These are phyloP conservation scores for Hemibagrus wyckioides DNA, from an alignment of 2,113 vertebrate genomes.

Conservation along the genomic window DNA sequence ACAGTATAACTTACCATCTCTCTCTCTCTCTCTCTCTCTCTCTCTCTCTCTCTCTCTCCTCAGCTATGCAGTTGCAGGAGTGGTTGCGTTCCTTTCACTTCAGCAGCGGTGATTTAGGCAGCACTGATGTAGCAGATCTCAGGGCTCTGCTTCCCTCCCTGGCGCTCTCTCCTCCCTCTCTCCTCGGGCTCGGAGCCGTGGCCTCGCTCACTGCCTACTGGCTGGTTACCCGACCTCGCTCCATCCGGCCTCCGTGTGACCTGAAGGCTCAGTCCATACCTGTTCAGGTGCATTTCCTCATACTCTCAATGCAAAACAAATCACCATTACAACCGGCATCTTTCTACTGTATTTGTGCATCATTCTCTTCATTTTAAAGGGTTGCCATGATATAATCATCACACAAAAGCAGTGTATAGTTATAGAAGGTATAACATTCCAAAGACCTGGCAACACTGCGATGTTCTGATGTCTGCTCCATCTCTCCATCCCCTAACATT, in stretches of 20 bases:
- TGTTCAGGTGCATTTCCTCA: conserved; percentile 63
- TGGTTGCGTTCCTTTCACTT: conserved; percentile 70
- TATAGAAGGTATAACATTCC: no score
- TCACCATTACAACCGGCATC: neutral
- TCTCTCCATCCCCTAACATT: no score
- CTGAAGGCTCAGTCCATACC: conserved; percentile 73
- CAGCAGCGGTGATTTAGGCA: conserved; percentile 54
- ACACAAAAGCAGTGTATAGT: no score
- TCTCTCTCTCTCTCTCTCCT: conserved; percentile 18
- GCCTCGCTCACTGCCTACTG: conserved; percentile 77
- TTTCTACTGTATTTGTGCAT: neutral
- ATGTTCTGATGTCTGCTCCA: no score
- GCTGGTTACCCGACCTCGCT: conserved; percentile 73
- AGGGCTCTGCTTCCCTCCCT: conserved; percentile 65
- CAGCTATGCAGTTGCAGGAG: conserved; percentile 76
- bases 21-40: conserved; percentile 22
- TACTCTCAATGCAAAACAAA: no score
- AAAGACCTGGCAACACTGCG: no score
- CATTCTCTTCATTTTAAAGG: neutral
- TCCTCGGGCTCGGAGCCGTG: conserved; percentile 75
- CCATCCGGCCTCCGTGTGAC: conserved; percentile 72
- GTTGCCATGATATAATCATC: neutral
- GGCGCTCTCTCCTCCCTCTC: conserved; percentile 67
- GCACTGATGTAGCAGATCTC: conserved; percentile 63
- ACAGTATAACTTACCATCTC: neutral